These are phyloP conservation scores for Leucoma salicis DNA, from an alignment of 2,888 invertebrate genomes.

Conservation along the genomic window DNA sequence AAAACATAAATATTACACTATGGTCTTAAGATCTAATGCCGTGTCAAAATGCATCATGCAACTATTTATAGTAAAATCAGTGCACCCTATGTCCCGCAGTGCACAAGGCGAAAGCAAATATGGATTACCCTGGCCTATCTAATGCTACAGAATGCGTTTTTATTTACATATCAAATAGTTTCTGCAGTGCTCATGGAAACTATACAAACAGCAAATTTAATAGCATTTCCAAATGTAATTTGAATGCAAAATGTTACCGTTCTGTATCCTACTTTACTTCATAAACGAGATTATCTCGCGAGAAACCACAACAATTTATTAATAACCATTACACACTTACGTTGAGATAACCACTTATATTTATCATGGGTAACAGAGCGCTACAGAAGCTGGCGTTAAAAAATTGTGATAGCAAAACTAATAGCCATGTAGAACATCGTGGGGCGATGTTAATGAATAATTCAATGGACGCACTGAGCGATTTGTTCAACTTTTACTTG, in stretches of 20 bases:
- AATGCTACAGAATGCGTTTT: slow-evolving; percentile 2
- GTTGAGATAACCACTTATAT: slow-evolving; percentile 31
- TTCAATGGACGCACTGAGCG: slow-evolving; percentile 54
- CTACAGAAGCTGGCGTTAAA: slow-evolving; percentile 26
- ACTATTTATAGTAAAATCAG: not conserved
- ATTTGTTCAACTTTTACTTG: slow-evolving; percentile 58
- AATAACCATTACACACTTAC: slow-evolving; percentile 31
- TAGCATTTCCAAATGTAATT: not conserved
- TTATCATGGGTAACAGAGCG: slow-evolving; percentile 35
- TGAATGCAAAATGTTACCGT: not conserved
- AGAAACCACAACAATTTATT: slow-evolving; percentile 21
- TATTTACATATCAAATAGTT: slow-evolving; percentile 1
- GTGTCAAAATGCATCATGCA: slow-evolving; percentile 6
- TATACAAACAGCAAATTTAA: not conserved
- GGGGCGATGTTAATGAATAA: slow-evolving; percentile 66
- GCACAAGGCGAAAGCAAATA: slow-evolving; percentile 8
- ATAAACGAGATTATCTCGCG: not conserved
- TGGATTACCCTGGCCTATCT: not conserved
- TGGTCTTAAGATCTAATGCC: not conserved
- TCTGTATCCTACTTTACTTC: not conserved
- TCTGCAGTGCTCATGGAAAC: slow-evolving; percentile 4
- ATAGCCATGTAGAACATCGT: slow-evolving; percentile 38
- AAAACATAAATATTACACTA: not conserved
- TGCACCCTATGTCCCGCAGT: slow-evolving; percentile 6
- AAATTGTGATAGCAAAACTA: slow-evolving; percentile 31